phyloP scores from a whole-genome alignment of 2,113 vertebrate genomes.

The Clarias gariepinus region DNA sequence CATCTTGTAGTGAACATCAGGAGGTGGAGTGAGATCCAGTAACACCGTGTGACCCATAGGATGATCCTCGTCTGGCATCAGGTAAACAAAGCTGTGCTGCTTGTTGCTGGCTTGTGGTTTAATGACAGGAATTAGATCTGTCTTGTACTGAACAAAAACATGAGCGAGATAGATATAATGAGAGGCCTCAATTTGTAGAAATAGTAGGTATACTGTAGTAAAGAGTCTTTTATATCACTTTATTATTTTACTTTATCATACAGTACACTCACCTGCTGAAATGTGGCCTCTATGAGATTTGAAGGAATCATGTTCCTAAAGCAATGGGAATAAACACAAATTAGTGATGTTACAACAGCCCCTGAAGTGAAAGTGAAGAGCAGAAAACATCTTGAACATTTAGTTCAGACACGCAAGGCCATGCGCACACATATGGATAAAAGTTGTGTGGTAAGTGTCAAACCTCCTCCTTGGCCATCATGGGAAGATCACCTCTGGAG shows the following conservation, averaged over 20 bases:
- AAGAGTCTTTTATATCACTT: background rate
- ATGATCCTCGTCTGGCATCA: conserved; percentile 74
- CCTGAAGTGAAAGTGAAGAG: background rate
- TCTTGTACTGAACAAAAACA: conserved; percentile 77
- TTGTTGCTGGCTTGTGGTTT: conserved; percentile 62
- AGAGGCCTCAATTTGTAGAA: background rate
- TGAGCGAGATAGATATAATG: background rate
- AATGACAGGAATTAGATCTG: conserved; percentile 76
- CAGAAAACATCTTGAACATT: background rate
- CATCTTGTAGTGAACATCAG: conserved; percentile 78
- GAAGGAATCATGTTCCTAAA: conserved; percentile 90
- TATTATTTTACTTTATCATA: background rate
- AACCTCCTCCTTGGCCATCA: conserved; percentile 50
- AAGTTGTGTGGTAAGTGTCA: background rate
- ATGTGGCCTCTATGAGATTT: conserved; percentile 85
- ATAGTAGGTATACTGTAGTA: background rate
- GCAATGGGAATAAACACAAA: conserved; percentile 28
- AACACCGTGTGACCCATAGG: conserved; percentile 72
- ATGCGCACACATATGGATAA: background rate
- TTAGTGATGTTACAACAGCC: background rate
- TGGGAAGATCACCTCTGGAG: conserved; percentile 14
- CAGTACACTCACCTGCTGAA: conserved; percentile 79
- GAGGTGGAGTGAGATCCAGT: conserved; percentile 81
- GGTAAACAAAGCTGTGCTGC: conserved; percentile 77
- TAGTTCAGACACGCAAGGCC: background rate